Conservation (phyloP, 2,888 invertebrate genomes). For the Macaria liturata region DNA sequence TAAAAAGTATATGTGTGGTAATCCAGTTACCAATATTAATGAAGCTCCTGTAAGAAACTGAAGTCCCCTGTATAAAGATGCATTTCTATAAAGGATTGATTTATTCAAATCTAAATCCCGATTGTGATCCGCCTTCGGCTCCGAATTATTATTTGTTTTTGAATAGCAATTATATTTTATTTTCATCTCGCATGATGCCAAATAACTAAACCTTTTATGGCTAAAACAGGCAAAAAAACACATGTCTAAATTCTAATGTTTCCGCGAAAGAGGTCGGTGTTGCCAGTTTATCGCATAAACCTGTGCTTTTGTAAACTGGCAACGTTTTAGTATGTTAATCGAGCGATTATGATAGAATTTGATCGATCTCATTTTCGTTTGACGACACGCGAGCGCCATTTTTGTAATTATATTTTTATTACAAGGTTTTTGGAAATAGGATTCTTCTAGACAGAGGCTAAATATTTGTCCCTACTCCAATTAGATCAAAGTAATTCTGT, state of each 20-base stretch:
- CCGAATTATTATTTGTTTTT: constrained; percentile 81
- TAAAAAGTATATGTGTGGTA: too few relatives aligned
- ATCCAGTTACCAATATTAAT: not conserved
- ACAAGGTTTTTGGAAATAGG: not conserved
- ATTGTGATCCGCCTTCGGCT: constrained; percentile 73
- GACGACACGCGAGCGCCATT: constrained; percentile 28
- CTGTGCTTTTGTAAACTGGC: constrained; percentile 42
- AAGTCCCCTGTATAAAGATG: constrained; percentile 63
- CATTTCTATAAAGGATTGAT: constrained; percentile 81
- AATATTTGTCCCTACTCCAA: too few relatives aligned
- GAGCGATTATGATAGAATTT: constrained; percentile 46
- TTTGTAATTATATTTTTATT: constrained; percentile 6
- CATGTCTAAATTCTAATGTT: constrained; percentile 53
- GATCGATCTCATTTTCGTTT: constrained; percentile 26
- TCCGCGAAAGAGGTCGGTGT: constrained; percentile 73
- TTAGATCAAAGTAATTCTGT: too few relatives aligned
- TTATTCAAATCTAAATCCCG: constrained; percentile 80
- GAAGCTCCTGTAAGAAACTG: not conserved
- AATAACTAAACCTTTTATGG: constrained; percentile 23
- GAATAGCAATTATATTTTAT: constrained; percentile 82
- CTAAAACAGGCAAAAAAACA: not conserved
- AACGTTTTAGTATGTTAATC: constrained; percentile 57
- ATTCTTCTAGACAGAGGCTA: too few relatives aligned
- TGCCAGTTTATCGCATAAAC: constrained; percentile 47
- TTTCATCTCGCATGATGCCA: constrained; percentile 74